Percentiles rank a stretch among this genome's conserved stretches.
Evolutionary conservation across 2,797 vertebrate species (phyloP).

Genomic region (Phataginus tetradactyla): DNA sequence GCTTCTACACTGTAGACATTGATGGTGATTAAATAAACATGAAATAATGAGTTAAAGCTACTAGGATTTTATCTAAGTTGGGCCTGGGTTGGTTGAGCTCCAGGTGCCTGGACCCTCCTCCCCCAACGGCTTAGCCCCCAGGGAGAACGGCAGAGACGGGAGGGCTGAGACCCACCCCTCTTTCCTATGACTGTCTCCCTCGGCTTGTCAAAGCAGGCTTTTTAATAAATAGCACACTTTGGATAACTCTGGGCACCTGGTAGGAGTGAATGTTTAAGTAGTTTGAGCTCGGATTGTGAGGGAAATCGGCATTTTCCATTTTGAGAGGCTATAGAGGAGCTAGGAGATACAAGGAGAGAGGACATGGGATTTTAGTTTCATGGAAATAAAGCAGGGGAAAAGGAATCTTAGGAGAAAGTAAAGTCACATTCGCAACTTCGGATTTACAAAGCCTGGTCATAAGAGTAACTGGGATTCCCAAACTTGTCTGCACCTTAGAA

Average conservation of each 20-base stretch:
- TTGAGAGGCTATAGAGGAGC: background rate
- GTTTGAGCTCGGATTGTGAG: background rate
- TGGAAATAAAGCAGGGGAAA: background rate
- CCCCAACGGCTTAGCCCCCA: background rate
- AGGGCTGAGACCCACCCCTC: accelerated
- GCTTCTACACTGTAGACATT: too few relatives aligned
- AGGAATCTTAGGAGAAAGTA: background rate
- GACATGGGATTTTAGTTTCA: background rate
- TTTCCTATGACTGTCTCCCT: background rate
- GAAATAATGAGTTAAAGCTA: background rate
- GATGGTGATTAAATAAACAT: background rate
- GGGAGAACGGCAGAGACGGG: accelerated
- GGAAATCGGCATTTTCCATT: background rate
- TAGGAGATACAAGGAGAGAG: background rate
- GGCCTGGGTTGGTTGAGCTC: background rate
- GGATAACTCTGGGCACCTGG: background rate
- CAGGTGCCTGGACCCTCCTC: too few relatives aligned
- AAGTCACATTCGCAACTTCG: background rate
- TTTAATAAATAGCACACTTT: background rate
- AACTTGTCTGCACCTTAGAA: background rate
- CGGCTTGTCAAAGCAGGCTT: background rate
- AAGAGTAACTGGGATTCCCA: background rate
- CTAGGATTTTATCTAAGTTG: background rate
- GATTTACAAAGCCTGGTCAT: background rate
- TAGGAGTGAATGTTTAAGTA: background rate